phyloP scores from a whole-genome alignment of 2,113 vertebrate genomes.

The Ardeotis arabs region DNA sequence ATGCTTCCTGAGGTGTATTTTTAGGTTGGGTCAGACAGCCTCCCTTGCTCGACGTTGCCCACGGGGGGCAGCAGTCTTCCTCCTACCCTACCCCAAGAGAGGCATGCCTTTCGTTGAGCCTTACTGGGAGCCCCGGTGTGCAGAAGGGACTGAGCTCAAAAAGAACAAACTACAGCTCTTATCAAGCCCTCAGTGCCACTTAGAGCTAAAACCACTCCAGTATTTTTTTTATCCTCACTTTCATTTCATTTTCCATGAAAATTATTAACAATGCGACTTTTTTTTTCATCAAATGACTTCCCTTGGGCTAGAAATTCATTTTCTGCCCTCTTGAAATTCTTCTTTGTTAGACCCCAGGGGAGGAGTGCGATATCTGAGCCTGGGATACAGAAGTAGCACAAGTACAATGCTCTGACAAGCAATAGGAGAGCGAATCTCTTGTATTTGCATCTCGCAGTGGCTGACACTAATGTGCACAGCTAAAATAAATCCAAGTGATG shows the following conservation, averaged over 20 bases:
- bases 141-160: not conserved
- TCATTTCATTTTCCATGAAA: slow-evolving; percentile 28
- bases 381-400: not conserved
- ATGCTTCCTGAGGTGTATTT: not conserved
- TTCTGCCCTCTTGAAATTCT: slow-evolving; percentile 45
- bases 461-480: not conserved
- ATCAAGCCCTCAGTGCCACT: not conserved
- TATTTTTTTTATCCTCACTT: not conserved
- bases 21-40: not conserved
- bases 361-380: slow-evolving; percentile 7
- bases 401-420: not conserved
- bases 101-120: not conserved
- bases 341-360: not conserved
- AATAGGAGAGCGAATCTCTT: not conserved
- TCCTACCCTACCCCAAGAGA: not conserved
- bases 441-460: not conserved
- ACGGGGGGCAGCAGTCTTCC: not conserved
- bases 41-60: not conserved
- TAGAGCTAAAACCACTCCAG: not conserved
- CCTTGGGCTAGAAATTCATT: slow-evolving; percentile 48
- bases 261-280: not conserved
- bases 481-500: not conserved
- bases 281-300: slow-evolving; percentile 41
- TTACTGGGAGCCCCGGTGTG: not conserved
- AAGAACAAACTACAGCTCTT: not conserved